A percentile compares a stretch with the other conserved stretches of the same genome.
Evolutionary conservation across 1,140 invertebrate species (phyloP).

Genomic region (Drosophila pachea): DNA sequence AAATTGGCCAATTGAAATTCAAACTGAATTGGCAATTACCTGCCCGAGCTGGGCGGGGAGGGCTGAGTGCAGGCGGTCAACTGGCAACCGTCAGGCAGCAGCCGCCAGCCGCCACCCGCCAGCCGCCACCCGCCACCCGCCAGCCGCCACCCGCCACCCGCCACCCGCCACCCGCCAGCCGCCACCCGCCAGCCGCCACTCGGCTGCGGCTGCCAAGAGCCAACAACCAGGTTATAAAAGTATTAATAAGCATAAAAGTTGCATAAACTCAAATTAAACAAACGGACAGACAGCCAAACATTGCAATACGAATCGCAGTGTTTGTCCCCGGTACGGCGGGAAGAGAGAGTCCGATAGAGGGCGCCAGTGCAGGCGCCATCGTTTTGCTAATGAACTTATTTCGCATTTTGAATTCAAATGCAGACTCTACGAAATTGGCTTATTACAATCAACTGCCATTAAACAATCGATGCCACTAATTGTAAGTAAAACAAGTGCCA

Average conservation of each 20-base stretch:
- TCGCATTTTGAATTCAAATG: conserved; percentile 67
- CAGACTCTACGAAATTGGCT: conserved; percentile 56
- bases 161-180: background rate
- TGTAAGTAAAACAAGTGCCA: conserved; percentile 45
- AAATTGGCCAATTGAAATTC: conserved; percentile 49
- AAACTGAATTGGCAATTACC: conserved; percentile 49
- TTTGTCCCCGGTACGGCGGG: conserved; percentile 12
- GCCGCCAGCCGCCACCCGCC: background rate
- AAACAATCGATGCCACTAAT: conserved; percentile 64
- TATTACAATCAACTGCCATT: conserved; percentile 64
- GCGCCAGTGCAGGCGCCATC: conserved; percentile 22
- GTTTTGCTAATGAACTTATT: conserved; percentile 66
- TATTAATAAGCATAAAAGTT: conserved; percentile 61
- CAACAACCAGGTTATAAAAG: conserved; percentile 28
- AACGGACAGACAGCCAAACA: conserved; percentile 38
- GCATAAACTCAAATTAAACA: conserved; percentile 59
- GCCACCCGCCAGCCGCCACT: background rate
- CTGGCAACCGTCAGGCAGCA: background rate
- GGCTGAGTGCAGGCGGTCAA: background rate
- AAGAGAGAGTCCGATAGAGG: conserved; percentile 6
- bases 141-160: background rate
- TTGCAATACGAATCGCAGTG: conserved; percentile 26
- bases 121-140: background rate
- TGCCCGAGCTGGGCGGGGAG: background rate
- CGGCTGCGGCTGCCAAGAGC: background rate